Evolutionary conservation across 2,113 vertebrate species (phyloP), one percentile per base, ranked within the genome.

Genomic region (Lynx canadensis): DNA sequence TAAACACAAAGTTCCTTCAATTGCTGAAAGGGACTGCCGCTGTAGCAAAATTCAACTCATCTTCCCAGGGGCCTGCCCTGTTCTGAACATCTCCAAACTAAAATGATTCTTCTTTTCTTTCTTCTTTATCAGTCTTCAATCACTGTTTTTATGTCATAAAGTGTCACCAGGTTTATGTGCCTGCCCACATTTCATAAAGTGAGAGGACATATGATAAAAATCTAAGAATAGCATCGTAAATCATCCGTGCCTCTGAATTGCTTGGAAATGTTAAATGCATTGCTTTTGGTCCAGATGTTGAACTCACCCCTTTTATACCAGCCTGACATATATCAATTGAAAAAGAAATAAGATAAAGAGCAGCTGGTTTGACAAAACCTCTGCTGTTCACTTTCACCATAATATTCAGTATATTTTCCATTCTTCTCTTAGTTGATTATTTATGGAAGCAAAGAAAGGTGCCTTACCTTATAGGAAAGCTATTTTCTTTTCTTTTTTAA

Each of bases 161-260:
- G 57, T 79, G 65, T 23, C 5, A 85, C 96, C 18, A 50, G 73
- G 87, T 88, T 97, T 80, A 94, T 80, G 63, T 95, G 86, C 48
- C 91, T 91, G 69, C 25, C 94, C 63, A 82, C 94, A 73, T 95
- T 97, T 92, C 80, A 76, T 89, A 88, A 97, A 96, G n/a, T 29
- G 52, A 92, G 94, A 87, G 27, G 84, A 88, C 33, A 41, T 15
- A 4, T 18, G 78, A 74, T 87, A 95, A 90, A 97, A 97, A 83
- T 36, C 93, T 82, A 68, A 97, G 95, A 95, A 93, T 83, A 96
- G 91, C 92, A 90, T 50, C 89, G 76, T 94, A 89, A 95, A 95
- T 94, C 96, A 89, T 79, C 81, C 1, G 0, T 45, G 76, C 48
- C 36, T 48, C 84, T 60, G 89, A 87, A 74, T 83, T 94, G 81